These are phyloP conservation scores for Drosophila pachea DNA, from an alignment of 1,140 invertebrate species.

Conservation along the genomic window DNA sequence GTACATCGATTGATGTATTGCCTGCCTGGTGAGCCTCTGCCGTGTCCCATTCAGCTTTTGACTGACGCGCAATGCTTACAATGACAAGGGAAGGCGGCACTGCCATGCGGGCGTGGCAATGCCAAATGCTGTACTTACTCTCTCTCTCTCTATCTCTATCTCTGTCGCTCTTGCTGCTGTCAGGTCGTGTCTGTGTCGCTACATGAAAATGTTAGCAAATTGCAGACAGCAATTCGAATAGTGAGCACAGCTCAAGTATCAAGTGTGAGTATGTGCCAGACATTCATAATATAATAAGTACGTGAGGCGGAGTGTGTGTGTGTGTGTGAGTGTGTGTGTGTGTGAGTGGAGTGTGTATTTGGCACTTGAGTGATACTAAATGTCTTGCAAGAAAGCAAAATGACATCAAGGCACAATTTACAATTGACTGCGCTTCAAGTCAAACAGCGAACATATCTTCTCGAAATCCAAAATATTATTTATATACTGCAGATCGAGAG, in stretches of 20 bases:
- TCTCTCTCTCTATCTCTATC: background rate
- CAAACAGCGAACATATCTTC: slow-evolving; percentile 1
- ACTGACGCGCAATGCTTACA: slow-evolving; percentile 32
- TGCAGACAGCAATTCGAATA: slow-evolving; percentile 48
- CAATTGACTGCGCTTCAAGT: slow-evolving; percentile 18
- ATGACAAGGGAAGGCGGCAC: background rate
- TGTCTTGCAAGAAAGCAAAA: slow-evolving; percentile 25
- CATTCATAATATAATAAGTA: slow-evolving; percentile 44
- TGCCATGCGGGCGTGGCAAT: slow-evolving; percentile 1
- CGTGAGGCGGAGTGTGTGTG: background rate
- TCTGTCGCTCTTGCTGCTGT: background rate
- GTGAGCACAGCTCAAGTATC: slow-evolving; percentile 37
- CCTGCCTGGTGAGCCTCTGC: slow-evolving; percentile 10
- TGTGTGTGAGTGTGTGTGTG: slow-evolving; percentile 6
- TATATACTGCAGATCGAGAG: background rate
- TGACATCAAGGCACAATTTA: slow-evolving; percentile 29
- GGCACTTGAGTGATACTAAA: slow-evolving; percentile 30
- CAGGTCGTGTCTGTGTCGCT: slow-evolving; percentile 3
- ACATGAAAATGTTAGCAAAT: slow-evolving; percentile 34
- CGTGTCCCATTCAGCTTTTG: slow-evolving; percentile 14
- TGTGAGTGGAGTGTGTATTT: slow-evolving; percentile 7
- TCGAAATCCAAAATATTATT: background rate
- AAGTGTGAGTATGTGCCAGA: slow-evolving; percentile 39
- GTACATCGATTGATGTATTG: slow-evolving; percentile 42
- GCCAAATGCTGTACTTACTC: slow-evolving; percentile 20